A percentile compares a stretch with the other conserved stretches of the same genome.
phyloP scores from a whole-genome alignment of 1,140 invertebrate genomes.

The Drosophila trapezifrons region DNA sequence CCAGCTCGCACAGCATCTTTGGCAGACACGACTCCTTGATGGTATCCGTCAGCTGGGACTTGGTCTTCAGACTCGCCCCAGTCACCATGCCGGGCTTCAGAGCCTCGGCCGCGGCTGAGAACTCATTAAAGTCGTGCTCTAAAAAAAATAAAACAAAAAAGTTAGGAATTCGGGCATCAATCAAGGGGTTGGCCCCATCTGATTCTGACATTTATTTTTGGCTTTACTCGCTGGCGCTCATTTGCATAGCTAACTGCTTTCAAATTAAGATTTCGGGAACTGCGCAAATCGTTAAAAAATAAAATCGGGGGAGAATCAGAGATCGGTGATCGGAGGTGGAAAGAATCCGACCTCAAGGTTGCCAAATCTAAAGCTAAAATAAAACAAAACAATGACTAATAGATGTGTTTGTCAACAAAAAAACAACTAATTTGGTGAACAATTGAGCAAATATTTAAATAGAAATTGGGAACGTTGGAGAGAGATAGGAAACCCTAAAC shows the following conservation, averaged over 20 bases:
- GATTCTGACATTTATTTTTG: constrained; percentile 20
- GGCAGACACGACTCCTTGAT: constrained; percentile 87
- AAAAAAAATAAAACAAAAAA: constrained; percentile 12
- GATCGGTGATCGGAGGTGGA: not conserved
- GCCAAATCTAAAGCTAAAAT: constrained; percentile 9
- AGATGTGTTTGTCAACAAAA: constrained; percentile 17
- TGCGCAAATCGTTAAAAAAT: constrained; percentile 30
- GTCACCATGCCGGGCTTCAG: constrained; percentile 60
- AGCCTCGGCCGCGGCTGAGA: constrained; percentile 69
- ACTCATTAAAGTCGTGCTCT: constrained; percentile 79
- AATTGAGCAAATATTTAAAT: constrained; percentile 19
- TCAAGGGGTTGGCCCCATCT: constrained; percentile 1
- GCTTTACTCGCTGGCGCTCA: constrained; percentile 25
- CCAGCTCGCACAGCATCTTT: constrained; percentile 91
- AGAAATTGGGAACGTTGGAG: constrained; percentile 24
- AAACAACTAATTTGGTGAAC: constrained; percentile 24
- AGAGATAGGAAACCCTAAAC: not conserved
- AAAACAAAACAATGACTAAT: constrained; percentile 35
- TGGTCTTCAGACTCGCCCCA: constrained; percentile 64
- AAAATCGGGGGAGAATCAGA: constrained; percentile 4
- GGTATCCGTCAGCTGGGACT: constrained; percentile 75
- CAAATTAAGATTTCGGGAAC: constrained; percentile 40
- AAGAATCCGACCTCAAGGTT: constrained; percentile 17
- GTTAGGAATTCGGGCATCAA: constrained; percentile 15
- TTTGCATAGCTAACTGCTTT: constrained; percentile 41